Conservation (phyloP, 1,140 invertebrate genomes). For the Lordiphosa stackelbergi region DNA sequence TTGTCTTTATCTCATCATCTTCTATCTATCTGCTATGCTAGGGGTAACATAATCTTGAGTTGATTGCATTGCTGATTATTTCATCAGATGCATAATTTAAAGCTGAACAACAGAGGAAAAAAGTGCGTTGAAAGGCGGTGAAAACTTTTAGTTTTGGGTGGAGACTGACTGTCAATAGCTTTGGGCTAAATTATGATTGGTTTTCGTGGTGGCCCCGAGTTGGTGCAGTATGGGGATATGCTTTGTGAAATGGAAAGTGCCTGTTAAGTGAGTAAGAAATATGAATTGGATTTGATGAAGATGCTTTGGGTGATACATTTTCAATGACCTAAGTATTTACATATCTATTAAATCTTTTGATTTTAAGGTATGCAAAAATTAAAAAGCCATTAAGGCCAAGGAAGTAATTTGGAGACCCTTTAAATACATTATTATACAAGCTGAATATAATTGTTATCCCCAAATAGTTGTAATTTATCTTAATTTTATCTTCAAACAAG, state of each 20-base stretch:
- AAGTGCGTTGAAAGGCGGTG: constrained; percentile 36
- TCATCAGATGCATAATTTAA: constrained; percentile 71
- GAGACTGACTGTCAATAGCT: constrained; percentile 27
- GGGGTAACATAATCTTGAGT: constrained; percentile 20
- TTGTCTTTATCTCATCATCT: constrained; percentile 33
- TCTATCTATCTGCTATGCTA: background rate
- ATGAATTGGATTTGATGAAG: background rate
- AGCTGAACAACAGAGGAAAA: constrained; percentile 50
- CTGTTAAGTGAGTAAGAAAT: constrained; percentile 2
- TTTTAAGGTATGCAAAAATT: too few relatives aligned
- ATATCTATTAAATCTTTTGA: too few relatives aligned
- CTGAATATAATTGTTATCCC: too few relatives aligned
- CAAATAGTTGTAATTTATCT: too few relatives aligned
- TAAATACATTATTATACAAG: too few relatives aligned
- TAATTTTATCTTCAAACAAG: background rate
- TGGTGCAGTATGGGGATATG: constrained; percentile 4
- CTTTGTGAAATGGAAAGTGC: constrained; percentile 54
- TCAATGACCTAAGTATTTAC: background rate
- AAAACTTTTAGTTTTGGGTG: constrained; percentile 40
- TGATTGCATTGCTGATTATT: constrained; percentile 72
- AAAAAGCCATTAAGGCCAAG: too few relatives aligned
- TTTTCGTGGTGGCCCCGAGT: constrained; percentile 31
- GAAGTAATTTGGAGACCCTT: too few relatives aligned
- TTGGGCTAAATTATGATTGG: constrained; percentile 49
- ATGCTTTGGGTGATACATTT: background rate